These are phyloP conservation scores for Agrypnia vestita DNA, from an alignment of 1,140 invertebrate species.

Conservation along the genomic window DNA sequence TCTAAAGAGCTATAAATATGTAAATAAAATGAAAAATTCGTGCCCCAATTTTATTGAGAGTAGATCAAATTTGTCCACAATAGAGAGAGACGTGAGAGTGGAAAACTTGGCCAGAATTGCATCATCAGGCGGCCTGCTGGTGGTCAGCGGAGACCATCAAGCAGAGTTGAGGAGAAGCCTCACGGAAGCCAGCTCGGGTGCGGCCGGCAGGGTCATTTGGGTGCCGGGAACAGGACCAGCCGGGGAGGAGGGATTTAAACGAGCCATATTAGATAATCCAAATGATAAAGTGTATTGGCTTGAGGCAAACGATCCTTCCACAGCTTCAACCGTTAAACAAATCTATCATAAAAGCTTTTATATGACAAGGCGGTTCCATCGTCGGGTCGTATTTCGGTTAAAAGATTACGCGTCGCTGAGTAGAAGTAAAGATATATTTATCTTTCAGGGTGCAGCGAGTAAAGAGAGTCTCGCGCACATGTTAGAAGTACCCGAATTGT, in stretches of 20 bases:
- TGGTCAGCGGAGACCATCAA: neutral
- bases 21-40: neutral
- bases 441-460: neutral
- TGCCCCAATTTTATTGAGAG: neutral
- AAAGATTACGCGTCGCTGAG: too few species aligned
- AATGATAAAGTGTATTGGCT: neutral
- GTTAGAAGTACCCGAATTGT: neutral
- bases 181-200: neutral
- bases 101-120: neutral
- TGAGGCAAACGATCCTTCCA: neutral
- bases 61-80: neutral
- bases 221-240: neutral
- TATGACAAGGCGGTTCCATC: neutral
- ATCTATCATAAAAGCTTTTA: constrained; percentile 10
- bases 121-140: neutral
- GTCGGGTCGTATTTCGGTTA: neutral
- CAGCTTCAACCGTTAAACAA: neutral
- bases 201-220: too few species aligned
- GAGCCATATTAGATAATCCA: neutral
- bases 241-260: neutral
- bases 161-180: neutral
- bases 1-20: neutral
- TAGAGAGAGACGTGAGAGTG: neutral
- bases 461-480: neutral
- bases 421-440: neutral